Percentiles rank a stretch among this genome's conserved stretches.
phyloP scores from a whole-genome alignment of 2,797 vertebrate genomes.

The Arnoldichthys spilopterus region DNA sequence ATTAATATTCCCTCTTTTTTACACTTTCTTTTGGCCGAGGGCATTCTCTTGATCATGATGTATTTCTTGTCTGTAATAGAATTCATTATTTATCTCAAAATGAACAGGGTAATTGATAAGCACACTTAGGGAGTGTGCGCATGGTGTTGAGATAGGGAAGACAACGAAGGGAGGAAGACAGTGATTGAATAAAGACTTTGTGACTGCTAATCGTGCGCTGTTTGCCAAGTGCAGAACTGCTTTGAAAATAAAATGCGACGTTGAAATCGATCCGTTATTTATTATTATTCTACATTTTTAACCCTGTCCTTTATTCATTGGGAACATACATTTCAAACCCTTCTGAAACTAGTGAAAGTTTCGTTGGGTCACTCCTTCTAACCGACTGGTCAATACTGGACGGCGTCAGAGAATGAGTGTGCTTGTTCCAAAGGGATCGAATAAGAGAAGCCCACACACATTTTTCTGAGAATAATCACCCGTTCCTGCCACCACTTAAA shows the following conservation, averaged over 20 bases:
- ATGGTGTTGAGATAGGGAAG: slow-evolving; percentile 33
- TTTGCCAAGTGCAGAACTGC: slow-evolving; percentile 29
- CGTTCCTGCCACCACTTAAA: slow-evolving; percentile 65
- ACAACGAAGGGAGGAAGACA: slow-evolving; percentile 36
- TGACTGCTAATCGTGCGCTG: slow-evolving; percentile 39
- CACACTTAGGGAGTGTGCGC: slow-evolving; percentile 33
- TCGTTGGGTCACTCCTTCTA: slow-evolving; percentile 52
- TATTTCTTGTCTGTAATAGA: slow-evolving; percentile 52
- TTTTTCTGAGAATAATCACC: slow-evolving; percentile 63
- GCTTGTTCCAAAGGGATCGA: slow-evolving; percentile 52
- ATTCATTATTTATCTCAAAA: slow-evolving; percentile 55
- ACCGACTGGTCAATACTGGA: slow-evolving; percentile 60
- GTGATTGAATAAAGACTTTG: slow-evolving; percentile 43
- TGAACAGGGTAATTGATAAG: slow-evolving; percentile 49
- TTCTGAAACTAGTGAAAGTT: slow-evolving; percentile 37
- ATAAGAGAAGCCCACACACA: slow-evolving; percentile 42
- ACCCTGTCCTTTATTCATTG: slow-evolving; percentile 11
- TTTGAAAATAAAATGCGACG: slow-evolving; percentile 3
- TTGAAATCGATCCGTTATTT: neutral
- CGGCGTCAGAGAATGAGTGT: slow-evolving; percentile 61
- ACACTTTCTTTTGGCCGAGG: slow-evolving; percentile 34
- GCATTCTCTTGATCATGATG: slow-evolving; percentile 48
- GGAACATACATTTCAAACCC: slow-evolving; percentile 11
- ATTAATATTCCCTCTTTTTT: slow-evolving; percentile 54
- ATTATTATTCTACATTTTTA: slow-evolving; percentile 15